Base-by-base conservation (phyloP, 23 tunicate species). In the Ascidia mentula region DNA sequence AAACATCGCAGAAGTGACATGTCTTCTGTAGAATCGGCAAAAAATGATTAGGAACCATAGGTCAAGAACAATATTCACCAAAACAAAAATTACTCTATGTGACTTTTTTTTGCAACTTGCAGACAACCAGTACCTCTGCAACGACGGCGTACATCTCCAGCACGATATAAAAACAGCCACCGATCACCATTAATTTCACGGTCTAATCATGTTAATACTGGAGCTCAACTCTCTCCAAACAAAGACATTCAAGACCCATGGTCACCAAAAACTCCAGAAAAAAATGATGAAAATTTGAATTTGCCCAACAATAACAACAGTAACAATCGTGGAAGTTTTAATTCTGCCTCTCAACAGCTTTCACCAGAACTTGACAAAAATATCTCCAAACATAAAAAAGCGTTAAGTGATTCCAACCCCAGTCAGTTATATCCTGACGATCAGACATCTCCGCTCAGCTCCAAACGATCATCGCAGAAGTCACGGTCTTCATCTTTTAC, bases 141-240 rank as follows among this genome's bases (percentile, higher is more conserved):
- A 69, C 77, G 95, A 28, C 69, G 95, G 1, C 46, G 65, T 38
- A 89, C 88, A 13, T 89, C 95, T 18, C 95, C 95, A 4, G 88
- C 85, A 6, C 40, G 88, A 65, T 74, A 80, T 35, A 78, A 79
- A 46, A 79, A 72, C 69, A 40, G 60, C 15, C 42, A 38, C 42
- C 45, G 78, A 32, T 24, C 77, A 13, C 59, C 73, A 22, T 18
- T 40, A 1, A 39, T 59, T 1, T 72, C 72, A 36, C 78, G 78
- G 36, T 17, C 36, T 45, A 46, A 65, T 26, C 9, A 77, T 24
- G 17, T 9, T 1, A 30, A 37, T 13, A 42, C 74, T 24, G 9
- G 34, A 24, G 74, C 15, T 9, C 34, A 40, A n/a, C 59, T 39
- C 6, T 30, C 38, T 4, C 34, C 79, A 4, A 39, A 75, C 53